Base-by-base conservation (phyloP, 2,888 invertebrate species). In the Synergus itoensis region DNA sequence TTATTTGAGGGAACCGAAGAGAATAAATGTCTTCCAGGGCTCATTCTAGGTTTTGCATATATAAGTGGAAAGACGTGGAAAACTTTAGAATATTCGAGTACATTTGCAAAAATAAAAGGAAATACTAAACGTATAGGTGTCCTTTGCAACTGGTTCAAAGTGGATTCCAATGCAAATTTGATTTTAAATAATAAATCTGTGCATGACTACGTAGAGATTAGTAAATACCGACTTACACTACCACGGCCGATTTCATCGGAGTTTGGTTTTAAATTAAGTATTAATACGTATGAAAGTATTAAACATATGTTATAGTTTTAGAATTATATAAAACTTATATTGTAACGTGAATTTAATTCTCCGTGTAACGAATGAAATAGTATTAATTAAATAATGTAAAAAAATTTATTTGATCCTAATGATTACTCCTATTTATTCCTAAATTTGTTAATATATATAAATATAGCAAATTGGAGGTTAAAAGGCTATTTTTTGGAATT, bases 31-130 rank as follows among this genome's bases (percentile, higher is more conserved):
- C 43, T 81, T n/a, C 57, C 81, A 53, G 84, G 84, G 12, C 36
- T 82, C 1, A 77, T 82, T 28, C 75, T 67, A 14, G 57, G 77
- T 1, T 84, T 83, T 76, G 75, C 78, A 5, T 82, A 79, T 57
- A 53, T 53, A 28, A 75, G 67, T 21, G 78, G 76, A 63, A 82
- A 62, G 36, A 82, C 73, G 0, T 81, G 78, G 80, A 81, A 16
- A 63, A 67, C 14, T 16, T 75, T 79, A 12, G 62, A 76, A 36
- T 81, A 83, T 62, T 43, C 79, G 5, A 73, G 14, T n/a, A 67
- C 53, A n/a, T 81, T 57, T 65, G 78, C 78, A 36, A 78, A 63
- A 45, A 14, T 81, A 12, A 64, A 40, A 76, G 77, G 62, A 8
- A 81, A 79, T 43, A 79, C 43, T 14, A 79, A 78, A 41, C 12